Base-by-base conservation (phyloP, 2,888 invertebrate species). In the Orchestes rusci region DNA sequence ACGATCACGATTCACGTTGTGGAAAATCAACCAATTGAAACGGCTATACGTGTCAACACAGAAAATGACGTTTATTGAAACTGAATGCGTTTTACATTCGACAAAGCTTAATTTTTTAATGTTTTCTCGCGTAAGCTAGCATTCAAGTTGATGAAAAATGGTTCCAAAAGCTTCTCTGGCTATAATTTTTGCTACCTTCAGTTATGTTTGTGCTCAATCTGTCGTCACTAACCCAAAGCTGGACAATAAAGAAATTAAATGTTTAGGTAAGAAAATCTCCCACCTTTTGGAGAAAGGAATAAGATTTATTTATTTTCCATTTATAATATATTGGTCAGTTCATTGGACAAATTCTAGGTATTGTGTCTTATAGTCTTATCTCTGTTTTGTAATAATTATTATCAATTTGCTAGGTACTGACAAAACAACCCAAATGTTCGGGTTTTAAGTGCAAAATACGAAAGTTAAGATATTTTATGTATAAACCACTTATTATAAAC, bases 261-360 rank as follows among this genome's bases (percentile, higher is more conserved):
- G 73, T 61, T 65, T 73, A 56, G 72, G 73, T 73, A 64, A 61
- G 62, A 29, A 16, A 15, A 31, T 13, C 13, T 31, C 31, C 2
- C 10, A 7, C 10, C 23, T 7, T 23, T 7, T 7, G 7, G 10
- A 23, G 7, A 23, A 23, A 23, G 10, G 10, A 23, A 10, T 7
- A 5, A 23, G 10, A 23, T 7, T 23, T 23, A 23, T 7, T 7
- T 7, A 10, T 23, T 23, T 10, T 23, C 23, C 5, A 23, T 23
- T 23, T n/a, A n/a, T n/a, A n/a, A n/a, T n/a, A n/a, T n/a, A n/a
- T n/a, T n/a, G n/a, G n/a, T n/a, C n/a, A n/a, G n/a, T n/a, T n/a
- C n/a, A n/a, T n/a, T n/a, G n/a, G n/a, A n/a, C n/a, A n/a, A n/a
- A n/a, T n/a, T n/a, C n/a, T n/a, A n/a, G n/a, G n/a, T n/a, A n/a